phyloP scores from a whole-genome alignment of 2,797 vertebrate genomes.

The Macropus fuliginosus region DNA sequence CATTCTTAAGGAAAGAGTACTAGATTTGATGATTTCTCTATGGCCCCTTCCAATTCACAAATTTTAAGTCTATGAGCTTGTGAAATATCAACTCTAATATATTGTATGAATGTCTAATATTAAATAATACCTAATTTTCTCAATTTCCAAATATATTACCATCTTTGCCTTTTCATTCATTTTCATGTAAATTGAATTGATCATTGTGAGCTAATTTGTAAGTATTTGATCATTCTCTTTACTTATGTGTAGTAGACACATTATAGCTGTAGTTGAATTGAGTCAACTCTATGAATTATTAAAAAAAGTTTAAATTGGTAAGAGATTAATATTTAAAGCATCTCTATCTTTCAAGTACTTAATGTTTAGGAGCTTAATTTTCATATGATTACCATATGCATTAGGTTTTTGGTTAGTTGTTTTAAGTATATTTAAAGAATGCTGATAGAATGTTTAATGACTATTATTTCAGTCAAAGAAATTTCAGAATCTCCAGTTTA shows the following conservation, averaged over 20 bases:
- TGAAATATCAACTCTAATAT: neutral
- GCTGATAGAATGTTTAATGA: neutral
- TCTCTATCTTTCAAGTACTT: neutral
- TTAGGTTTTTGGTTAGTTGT: neutral
- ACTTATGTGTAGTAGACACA: neutral
- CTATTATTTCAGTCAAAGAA: neutral
- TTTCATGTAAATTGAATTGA: neutral
- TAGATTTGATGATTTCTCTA: neutral
- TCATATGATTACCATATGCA: neutral
- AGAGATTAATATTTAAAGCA: neutral
- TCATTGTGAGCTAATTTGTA: neutral
- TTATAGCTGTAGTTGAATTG: neutral
- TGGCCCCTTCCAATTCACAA: neutral
- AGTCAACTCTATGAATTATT: neutral
- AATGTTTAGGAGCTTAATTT: neutral
- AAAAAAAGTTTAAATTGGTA: neutral
- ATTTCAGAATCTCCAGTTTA: neutral
- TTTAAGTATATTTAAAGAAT: neutral
- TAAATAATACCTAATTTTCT: neutral
- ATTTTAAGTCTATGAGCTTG: neutral
- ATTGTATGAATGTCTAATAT: neutral
- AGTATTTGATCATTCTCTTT: neutral
- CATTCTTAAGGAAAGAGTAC: neutral
- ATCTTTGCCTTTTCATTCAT: neutral
- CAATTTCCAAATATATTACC: neutral